Base-by-base conservation (phyloP, 2,888 invertebrate genomes). In the Hyposoter dolosus region DNA sequence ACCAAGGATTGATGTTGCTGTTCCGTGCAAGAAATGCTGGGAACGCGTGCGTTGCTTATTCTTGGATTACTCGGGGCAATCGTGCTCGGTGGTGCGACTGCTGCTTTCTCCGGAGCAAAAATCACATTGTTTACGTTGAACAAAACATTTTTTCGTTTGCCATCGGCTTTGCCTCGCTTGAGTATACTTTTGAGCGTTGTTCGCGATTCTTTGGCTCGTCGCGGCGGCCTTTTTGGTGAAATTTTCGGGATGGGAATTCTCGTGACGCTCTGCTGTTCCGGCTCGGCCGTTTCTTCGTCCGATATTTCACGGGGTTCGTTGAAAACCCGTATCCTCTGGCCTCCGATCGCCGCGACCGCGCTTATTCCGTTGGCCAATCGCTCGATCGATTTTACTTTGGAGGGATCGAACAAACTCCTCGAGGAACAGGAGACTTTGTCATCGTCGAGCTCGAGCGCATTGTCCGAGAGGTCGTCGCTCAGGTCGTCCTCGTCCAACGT, bases 261-360 rank as follows among this genome's bases (percentile, higher is more conserved):
- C 19, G 92, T 92, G 3, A 91, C 88, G 5, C 89, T 85, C 15
- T 3, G 40, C 45, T 32, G 19, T 35, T 82, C 45, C 60, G 10
- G 69, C 35, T 6, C 35, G 0, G 75, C 40, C n/a, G 12, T 90
- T 1, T 91, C 91, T 10, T 92, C 90, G 68, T 91, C 92, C 15
- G 90, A 91, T 6, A 89, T 85, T 45, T 92, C 92, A n/a, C 92
- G 87, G 0, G 92, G 90, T 88, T 96, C 95, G 88, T 96, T 96
- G 89, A 96, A 95, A 56, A 96, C 94, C 88, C 96, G 95, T 89
- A 97, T 96, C 90, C 96, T 95, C 92, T 97, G 97, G 10, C 97
- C 97, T 12, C 96, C 95, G 83, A 97, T 96, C 84, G 96, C 96
- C 90, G 92, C 94, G 28, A 91, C 92, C 4, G 91, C 90, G 78